These are phyloP conservation scores for Halichoeres trimaculatus DNA, from an alignment of 2,113 vertebrate genomes.

Conservation along the genomic window DNA sequence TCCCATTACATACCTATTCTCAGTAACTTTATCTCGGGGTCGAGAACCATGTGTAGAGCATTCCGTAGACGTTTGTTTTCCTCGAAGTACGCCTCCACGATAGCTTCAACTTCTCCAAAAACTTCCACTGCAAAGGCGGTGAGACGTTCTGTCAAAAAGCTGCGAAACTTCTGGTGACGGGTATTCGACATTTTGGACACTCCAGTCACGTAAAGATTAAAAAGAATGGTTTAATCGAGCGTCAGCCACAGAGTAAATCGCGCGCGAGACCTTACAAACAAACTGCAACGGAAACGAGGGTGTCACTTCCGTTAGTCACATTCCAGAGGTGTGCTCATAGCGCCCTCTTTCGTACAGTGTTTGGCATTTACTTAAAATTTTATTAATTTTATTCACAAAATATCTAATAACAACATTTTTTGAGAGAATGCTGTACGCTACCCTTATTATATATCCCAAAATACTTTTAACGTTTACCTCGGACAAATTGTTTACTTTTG, in stretches of 20 bases:
- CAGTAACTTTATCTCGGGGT: slow-evolving; percentile 39
- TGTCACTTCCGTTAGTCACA: background rate
- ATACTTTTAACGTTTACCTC: too few species aligned
- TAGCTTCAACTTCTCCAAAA: slow-evolving; percentile 46
- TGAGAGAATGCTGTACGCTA: too few species aligned
- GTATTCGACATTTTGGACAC: slow-evolving; percentile 33
- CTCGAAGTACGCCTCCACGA: slow-evolving; percentile 41
- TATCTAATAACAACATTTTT: too few species aligned
- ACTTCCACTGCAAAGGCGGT: slow-evolving; percentile 45
- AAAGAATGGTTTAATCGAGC: too few species aligned
- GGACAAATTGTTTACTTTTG: too few species aligned
- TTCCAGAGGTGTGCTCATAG: too few species aligned
- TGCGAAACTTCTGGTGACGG: slow-evolving; percentile 6
- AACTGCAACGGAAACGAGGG: background rate
- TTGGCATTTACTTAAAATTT: too few species aligned
- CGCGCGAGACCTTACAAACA: background rate
- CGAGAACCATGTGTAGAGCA: slow-evolving; percentile 38
- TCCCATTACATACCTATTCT: slow-evolving; percentile 51
- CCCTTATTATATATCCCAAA: too few species aligned
- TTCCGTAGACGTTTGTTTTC: slow-evolving; percentile 59
- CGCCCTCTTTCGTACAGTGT: too few species aligned
- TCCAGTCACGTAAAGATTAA: background rate
- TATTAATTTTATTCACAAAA: too few species aligned
- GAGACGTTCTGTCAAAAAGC: slow-evolving; percentile 52
- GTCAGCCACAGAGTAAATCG: rapidly evolving